Evolutionary conservation across 2,113 vertebrate species (phyloP).

Genomic region (Ctenodactylus gundi): DNA sequence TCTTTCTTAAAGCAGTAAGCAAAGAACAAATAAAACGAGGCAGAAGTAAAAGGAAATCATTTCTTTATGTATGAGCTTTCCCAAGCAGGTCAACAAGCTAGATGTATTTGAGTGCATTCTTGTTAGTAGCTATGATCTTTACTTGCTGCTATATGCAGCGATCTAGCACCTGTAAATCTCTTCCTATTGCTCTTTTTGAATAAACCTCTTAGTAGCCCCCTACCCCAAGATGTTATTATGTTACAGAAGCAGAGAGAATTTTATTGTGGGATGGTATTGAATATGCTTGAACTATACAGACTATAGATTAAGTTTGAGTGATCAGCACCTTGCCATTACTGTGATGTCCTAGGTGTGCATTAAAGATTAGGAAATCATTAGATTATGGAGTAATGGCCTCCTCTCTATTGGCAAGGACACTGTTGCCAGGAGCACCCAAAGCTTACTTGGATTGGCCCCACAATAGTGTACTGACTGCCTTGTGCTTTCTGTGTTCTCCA

Average conservation of each 20-base stretch:
- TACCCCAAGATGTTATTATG: conserved; percentile 73
- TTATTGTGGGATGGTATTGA: conserved; percentile 75
- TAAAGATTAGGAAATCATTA: background rate
- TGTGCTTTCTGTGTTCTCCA: background rate
- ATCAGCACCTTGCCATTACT: conserved; percentile 61
- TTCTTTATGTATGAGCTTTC: conserved; percentile 61
- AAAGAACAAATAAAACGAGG: conserved; percentile 58
- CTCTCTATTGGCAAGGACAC: background rate
- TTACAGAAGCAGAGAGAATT: conserved; percentile 77
- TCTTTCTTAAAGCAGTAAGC: conserved; percentile 65
- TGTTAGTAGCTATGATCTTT: conserved; percentile 81
- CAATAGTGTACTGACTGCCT: background rate
- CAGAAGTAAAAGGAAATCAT: conserved; percentile 53
- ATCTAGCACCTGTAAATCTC: conserved; percentile 81
- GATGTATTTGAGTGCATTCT: conserved; percentile 75
- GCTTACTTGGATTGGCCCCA: background rate
- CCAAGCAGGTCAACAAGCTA: conserved; percentile 80
- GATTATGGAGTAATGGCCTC: background rate
- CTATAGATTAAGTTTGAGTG: conserved; percentile 67
- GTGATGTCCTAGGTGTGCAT: conserved; percentile 3
- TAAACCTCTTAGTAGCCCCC: conserved; percentile 77
- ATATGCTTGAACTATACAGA: conserved; percentile 76
- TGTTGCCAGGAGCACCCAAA: background rate
- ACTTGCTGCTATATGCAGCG: conserved; percentile 79
- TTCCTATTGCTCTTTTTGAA: conserved; percentile 78